Base-by-base conservation (phyloP, 2,888 invertebrate genomes). In the Orthosia incerta region DNA sequence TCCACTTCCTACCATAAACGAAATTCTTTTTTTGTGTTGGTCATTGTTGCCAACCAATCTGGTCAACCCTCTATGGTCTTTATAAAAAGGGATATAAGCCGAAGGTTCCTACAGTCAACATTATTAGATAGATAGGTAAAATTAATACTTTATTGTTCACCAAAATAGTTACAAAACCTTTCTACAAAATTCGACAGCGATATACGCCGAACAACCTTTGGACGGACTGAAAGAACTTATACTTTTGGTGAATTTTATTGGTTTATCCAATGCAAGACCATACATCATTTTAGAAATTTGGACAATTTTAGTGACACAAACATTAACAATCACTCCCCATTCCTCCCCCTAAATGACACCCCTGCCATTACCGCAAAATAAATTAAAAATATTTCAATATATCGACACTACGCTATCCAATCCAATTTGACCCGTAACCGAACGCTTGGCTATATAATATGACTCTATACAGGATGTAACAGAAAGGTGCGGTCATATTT, bases 371-470 rank as follows among this genome's bases (percentile, higher is more conserved):
- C 48, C 31, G n/a, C 71, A 68, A 79, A 61, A 65, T 81, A 62
- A 71, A 83, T 81, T 68, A 68, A 81, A 81, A 83, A 83, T 71
- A 79, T 71, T 84, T 86, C 78, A 73, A 78, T 76, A 83, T 71
- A 83, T 71, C 64, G 65, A n/a, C 50, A 60, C 62, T 71, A 74
- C 71, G 67, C 71, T 62, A 73, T 82, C 45, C 79, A 65, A 79
- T 76, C 15, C 57, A 76, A 75, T 75, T 61, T 51, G 75, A 77
- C 56, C 71, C 75, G 71, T 81, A 77, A 79, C 64, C 55, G 5
- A 68, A 59, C n/a, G 63, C 74, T 67, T 45, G 20, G 65, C 74
- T 79, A 84, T 84, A 76, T 66, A 64, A 79, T 81, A 71, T 57
- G 65, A 59, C 51, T n/a, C 65, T 15, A 31, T 59, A 79, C 39